Base-by-base conservation (phyloP, 2,888 invertebrate genomes). In the Bursaphelenchus okinawaensis region DNA sequence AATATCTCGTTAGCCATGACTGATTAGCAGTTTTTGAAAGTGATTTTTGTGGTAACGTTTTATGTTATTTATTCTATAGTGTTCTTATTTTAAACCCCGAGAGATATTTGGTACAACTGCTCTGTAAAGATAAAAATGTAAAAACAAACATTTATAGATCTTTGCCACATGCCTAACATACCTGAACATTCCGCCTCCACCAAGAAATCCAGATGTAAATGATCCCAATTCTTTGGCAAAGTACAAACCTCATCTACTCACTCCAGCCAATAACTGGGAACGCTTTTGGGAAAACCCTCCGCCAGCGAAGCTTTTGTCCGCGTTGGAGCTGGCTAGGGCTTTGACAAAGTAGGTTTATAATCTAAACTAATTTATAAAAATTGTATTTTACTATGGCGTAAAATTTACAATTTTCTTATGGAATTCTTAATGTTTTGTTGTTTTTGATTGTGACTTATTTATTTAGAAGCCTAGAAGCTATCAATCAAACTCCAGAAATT, bases 221-320 rank as follows among this genome's bases (percentile, higher is more conserved):
- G 63, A 70, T 26, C 19, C 55, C 4, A 24, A 63, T 24, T 68
- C 71, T 8, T 54, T 71, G 7, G 72, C 69, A 12, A 63, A 57
- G 29, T 71, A 71, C 52, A 57, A 52, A 8, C 71, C 71, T 23
- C 31, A 57, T n/a, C 27, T 52, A 8, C 63, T 71, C 52, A 29
- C 50, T 16, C 62, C 71, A 22, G 22, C 31, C 28, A 73, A 65
- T 52, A 66, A 63, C 16, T 71, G 71, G 71, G 71, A 73, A 52
- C 20, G 27, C 26, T 71, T 66, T 56, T 71, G 71, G 71, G 72
- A 72, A 27, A 72, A 68, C 57, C 70, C 40, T n/a, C 66, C 62
- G 6, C 28, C 26, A 7, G 27, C 69, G 7, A 52, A 26, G 19
- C 52, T 31, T 7, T 19, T 50, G 19, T 50, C 59, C 20, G 27